A percentile compares a stretch with the other conserved stretches of the same genome.
These are phyloP conservation scores for Dromococcyx pavoninus DNA, from an alignment of 2,797 vertebrate genomes.

Conservation along the genomic window DNA sequence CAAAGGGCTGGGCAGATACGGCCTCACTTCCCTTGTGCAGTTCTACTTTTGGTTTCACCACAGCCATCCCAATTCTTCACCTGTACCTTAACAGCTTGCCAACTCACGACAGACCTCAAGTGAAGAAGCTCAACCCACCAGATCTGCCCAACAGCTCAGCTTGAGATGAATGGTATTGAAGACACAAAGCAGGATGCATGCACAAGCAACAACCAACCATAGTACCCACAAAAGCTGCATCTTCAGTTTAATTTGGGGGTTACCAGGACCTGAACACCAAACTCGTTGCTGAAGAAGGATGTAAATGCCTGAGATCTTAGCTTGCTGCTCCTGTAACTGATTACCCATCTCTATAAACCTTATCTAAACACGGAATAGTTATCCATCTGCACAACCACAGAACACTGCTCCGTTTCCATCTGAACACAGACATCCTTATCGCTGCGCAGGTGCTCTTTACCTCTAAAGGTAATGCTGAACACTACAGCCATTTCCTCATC, in stretches of 20 bases:
- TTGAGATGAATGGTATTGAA: background rate
- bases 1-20: background rate
- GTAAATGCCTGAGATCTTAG: background rate
- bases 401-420: background rate
- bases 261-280: background rate
- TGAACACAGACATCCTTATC: background rate
- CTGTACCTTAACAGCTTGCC: background rate
- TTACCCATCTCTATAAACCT: background rate
- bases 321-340: background rate
- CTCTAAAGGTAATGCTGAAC: background rate
- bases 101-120: background rate
- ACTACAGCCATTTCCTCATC: background rate
- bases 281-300: background rate
- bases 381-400: background rate
- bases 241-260: background rate
- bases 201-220: background rate
- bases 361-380: background rate
- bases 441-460: background rate
- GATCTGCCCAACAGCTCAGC: background rate
- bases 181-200: background rate
- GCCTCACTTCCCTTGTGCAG: background rate
- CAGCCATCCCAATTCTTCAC: background rate
- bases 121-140: background rate
- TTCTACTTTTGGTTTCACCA: background rate
- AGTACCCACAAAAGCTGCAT: rapidly evolving